These are phyloP conservation scores for Tachyglossus aculeatus DNA, from an alignment of 2,797 vertebrate genomes.

Conservation along the genomic window DNA sequence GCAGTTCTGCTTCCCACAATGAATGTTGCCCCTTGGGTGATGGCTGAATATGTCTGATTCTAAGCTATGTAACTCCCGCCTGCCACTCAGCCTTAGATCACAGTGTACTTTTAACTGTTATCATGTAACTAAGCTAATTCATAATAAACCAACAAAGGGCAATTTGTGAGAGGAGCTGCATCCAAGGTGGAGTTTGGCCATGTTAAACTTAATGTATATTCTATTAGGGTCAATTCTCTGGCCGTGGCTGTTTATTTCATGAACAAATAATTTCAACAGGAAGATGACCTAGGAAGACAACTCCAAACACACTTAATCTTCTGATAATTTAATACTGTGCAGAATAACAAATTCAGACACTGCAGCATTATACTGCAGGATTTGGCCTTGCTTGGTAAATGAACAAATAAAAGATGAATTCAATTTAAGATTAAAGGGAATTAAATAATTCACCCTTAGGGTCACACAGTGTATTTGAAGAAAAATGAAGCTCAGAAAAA, in stretches of 20 bases:
- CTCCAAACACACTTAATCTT: background rate
- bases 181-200: background rate
- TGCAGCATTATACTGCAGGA: background rate
- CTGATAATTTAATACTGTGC: background rate
- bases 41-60: too few species aligned
- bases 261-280: conserved; percentile 1
- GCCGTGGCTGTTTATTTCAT: conserved; percentile 1
- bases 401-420: background rate
- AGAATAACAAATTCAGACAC: background rate
- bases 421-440: conserved; percentile 1
- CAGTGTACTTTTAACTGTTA: too few species aligned
- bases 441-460: background rate
- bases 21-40: too few species aligned
- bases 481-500: background rate
- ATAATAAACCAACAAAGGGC: conserved; percentile 17
- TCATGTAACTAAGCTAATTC: conserved; percentile 13
- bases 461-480: background rate
- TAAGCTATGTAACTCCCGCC: too few species aligned
- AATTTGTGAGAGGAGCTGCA: background rate
- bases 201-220: background rate
- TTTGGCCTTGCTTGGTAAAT: background rate
- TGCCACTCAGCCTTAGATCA: too few species aligned
- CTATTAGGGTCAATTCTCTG: background rate
- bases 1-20: too few species aligned
- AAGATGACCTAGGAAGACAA: background rate